Conservation (phyloP, 2,888 invertebrate species). For the Folsomia candida region DNA sequence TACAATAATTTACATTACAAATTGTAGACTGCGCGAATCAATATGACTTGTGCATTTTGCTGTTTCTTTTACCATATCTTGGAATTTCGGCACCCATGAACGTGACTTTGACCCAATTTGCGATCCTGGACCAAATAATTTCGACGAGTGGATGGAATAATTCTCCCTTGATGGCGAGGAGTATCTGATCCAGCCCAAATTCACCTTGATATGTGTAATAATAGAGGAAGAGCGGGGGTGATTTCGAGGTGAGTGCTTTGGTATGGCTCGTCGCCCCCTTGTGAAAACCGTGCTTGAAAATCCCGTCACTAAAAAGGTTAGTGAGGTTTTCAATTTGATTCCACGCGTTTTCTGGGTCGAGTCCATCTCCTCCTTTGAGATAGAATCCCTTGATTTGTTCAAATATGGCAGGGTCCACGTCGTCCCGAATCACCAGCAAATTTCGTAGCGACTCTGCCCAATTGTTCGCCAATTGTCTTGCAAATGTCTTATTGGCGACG, state of each 20-base stretch:
- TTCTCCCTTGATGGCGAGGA: not conserved
- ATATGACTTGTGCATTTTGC: too few species aligned
- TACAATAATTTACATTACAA: not conserved
- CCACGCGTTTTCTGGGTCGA: not conserved
- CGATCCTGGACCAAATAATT: not conserved
- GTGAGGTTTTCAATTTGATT: not conserved
- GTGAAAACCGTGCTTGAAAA: not conserved
- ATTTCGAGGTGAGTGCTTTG: not conserved
- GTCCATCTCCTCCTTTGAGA: not conserved
- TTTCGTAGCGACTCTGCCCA: not conserved
- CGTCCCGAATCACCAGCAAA: not conserved
- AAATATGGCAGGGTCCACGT: not conserved
- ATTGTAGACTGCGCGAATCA: too few species aligned
- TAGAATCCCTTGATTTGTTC: not conserved
- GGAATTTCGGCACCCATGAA: not conserved
- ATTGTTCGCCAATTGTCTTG: not conserved
- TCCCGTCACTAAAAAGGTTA: not conserved
- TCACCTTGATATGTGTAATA: not conserved
- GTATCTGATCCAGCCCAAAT: not conserved
- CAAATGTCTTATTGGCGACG: not conserved
- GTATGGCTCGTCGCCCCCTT: not conserved
- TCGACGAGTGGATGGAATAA: not conserved
- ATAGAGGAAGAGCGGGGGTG: not conserved
- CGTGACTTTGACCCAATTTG: not conserved
- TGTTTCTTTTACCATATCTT: not conserved